These are phyloP conservation scores for Tenodera sinensis DNA, from an alignment of 2,888 invertebrate species.

Conservation along the genomic window DNA sequence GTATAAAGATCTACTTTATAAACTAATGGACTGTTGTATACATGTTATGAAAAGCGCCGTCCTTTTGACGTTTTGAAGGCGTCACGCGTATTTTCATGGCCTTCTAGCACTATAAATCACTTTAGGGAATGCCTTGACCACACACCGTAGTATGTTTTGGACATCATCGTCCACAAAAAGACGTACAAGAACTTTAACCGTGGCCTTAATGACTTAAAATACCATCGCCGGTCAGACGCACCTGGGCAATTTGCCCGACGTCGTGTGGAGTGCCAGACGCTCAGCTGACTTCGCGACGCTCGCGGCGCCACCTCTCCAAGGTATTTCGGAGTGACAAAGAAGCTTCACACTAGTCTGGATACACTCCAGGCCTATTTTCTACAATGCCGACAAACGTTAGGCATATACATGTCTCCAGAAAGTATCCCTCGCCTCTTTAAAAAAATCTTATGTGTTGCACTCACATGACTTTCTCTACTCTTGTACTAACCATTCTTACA, in stretches of 20 bases:
- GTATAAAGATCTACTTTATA: background rate
- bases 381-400: too few relatives aligned
- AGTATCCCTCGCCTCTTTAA: too few relatives aligned
- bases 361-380: background rate
- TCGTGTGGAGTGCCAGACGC: background rate
- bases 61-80: background rate
- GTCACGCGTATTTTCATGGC: background rate
- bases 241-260: background rate
- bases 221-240: background rate
- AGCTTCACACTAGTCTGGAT: background rate
- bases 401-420: too few relatives aligned
- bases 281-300: background rate
- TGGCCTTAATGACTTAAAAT: background rate
- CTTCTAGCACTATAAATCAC: background rate
- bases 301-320: background rate
- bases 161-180: background rate
- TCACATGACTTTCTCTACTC: too few relatives aligned
- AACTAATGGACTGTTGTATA: background rate
- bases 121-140: background rate
- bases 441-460: too few relatives aligned
- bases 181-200: background rate
- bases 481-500: too few relatives aligned
- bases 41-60: background rate
- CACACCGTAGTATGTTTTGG: background rate
- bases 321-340: background rate